Base-by-base conservation (phyloP, 2,888 invertebrate species). In the Laothoe populi region DNA sequence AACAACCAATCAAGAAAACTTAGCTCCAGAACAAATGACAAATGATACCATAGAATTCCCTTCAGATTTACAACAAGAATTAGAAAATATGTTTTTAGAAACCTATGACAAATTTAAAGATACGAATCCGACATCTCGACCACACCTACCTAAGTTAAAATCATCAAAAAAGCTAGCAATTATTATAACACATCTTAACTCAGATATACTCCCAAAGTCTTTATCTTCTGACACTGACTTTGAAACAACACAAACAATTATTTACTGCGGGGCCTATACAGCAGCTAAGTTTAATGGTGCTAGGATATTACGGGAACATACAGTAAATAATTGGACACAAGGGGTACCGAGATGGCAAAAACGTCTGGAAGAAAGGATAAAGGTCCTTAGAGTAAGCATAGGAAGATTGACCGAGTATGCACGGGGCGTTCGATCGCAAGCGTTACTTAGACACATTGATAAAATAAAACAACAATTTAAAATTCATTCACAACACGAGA, bases 71-170 rank as follows among this genome's bases (percentile, higher is more conserved):
- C 13, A 26, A 26, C 24, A 26, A 26, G n/a, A 49, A 13, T n/a
- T 49, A 49, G 49, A 49, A 26, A 3, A 26, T 2, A 26, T 49
- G 49, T 49, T 49, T n/a, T 26, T n/a, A 16, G 49, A 49, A 7
- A 24, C 26, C 16, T 49, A n/a, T 49, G 7, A 26, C 2, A 49
- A 23, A 26, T 63, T 40, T 11, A 60, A 8, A 35, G 21, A 58
- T 35, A 63, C 58, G 0, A 11, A 44, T 23, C 60, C 63, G 3
- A 59, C 53, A 7, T 1, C 16, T 8, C 38, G 59, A 57, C 35
- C 53, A 8, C 35, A 44, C 4, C 49, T 59, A 46, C 63, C 57
- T 44, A 63, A 63, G n/a, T 24, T 48, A 4, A 60, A 40, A 59
- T 1, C 63, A 45, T 63, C 63, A 2, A 63, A 57, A 45, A 21